These are phyloP conservation scores for Riptortus pedestris DNA, from an alignment of 1,140 invertebrate genomes.

Conservation along the genomic window DNA sequence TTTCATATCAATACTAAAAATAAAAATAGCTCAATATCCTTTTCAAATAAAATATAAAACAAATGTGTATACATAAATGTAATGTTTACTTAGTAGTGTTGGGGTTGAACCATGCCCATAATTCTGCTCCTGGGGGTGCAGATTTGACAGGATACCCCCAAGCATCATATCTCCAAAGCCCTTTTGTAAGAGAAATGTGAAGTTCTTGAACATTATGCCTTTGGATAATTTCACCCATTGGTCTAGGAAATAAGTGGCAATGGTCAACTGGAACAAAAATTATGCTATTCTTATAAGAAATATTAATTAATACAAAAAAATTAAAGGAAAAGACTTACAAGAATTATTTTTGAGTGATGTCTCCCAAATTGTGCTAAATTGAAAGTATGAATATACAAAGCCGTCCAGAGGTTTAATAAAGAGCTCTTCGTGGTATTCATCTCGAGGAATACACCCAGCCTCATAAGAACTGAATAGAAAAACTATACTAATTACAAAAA, in stretches of 20 bases:
- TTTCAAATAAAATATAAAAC: neutral
- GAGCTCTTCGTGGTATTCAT: conserved; percentile 68
- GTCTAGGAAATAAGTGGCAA: conserved; percentile 78
- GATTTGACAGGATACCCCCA: conserved; percentile 86
- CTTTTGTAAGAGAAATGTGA: conserved; percentile 83
- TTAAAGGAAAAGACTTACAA: conserved; percentile 43
- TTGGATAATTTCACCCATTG: conserved; percentile 79
- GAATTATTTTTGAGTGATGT: conserved; percentile 38
- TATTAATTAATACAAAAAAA: neutral
- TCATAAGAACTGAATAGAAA: neutral
- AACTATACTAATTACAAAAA: neutral
- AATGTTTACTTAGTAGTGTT: conserved; percentile 39
- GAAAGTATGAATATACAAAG: conserved; percentile 73
- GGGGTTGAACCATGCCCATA: conserved; percentile 81
- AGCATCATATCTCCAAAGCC: conserved; percentile 80
- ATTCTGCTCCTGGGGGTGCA: conserved; percentile 82
- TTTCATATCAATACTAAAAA: conserved; percentile 54
- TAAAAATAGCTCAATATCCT: neutral
- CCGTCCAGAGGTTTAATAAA: conserved; percentile 67
- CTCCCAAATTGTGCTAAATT: conserved; percentile 72
- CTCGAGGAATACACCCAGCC: conserved; percentile 33
- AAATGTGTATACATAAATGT: neutral
- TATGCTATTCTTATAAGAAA: neutral
- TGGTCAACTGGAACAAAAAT: conserved; percentile 38
- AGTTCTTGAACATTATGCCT: conserved; percentile 78